Percentiles rank a stretch among this genome's conserved stretches.
These are phyloP conservation scores for Diadophis punctatus DNA, from an alignment of 2,113 vertebrate species.

Conservation along the genomic window DNA sequence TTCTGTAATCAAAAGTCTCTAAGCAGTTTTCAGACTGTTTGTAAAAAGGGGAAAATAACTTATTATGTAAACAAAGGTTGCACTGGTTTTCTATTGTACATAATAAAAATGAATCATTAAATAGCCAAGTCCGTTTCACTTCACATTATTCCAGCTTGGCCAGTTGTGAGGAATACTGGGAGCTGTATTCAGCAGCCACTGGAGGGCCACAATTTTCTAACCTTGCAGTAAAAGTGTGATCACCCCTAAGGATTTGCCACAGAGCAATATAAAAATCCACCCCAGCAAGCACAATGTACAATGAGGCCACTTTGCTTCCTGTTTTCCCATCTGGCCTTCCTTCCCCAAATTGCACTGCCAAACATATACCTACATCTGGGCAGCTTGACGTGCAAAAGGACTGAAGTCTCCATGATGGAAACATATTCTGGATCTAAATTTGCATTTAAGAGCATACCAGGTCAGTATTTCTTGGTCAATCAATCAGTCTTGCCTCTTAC, in stretches of 20 bases:
- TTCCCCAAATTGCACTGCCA: neutral
- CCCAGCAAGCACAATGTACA: neutral
- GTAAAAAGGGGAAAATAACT: neutral
- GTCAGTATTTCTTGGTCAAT: neutral
- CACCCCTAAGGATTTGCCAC: neutral
- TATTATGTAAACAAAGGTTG: constrained; percentile 2
- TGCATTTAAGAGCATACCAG: neutral
- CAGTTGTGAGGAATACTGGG: neutral
- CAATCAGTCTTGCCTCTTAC: neutral
- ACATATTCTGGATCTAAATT: neutral
- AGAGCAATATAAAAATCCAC: too few species aligned
- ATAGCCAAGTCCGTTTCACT: neutral
- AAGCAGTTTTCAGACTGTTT: neutral
- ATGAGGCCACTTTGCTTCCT: neutral
- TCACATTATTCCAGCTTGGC: neutral
- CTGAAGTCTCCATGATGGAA: neutral
- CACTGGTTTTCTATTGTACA: neutral
- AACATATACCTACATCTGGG: neutral
- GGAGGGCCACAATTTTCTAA: neutral
- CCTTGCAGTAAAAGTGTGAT: neutral
- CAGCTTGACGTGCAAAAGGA: neutral
- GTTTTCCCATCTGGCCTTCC: neutral
- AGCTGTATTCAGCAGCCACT: neutral
- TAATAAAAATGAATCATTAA: neutral
- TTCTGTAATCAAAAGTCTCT: neutral